Base-by-base conservation (phyloP, 1,140 invertebrate genomes). In the Grapholita molesta region DNA sequence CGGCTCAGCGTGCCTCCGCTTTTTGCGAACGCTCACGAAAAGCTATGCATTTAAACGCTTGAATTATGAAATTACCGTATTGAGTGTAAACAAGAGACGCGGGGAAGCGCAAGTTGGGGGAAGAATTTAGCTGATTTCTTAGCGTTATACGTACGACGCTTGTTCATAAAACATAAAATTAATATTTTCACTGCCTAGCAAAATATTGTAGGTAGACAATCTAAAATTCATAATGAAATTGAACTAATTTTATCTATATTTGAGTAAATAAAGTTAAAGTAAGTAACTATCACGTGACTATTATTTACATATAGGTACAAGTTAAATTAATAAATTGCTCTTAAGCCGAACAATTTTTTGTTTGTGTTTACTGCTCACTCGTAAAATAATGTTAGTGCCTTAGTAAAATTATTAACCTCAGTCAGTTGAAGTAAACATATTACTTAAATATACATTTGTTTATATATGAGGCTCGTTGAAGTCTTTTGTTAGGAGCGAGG, bases 11-110 rank as follows among this genome's bases (percentile, higher is more conserved):
- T 84, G 82, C 77, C 85, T 84, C 77, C 73, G 82, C 74, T 91
- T 91, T 91, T 89, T 89, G 77, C 74, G 72, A 81, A 74, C 84
- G 77, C 85, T 89, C 85, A 88, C 88, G 82, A 86, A 91, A 88
- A 89, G 86, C 86, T 90, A 91, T 91, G 89, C 89, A 89, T 89
- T 91, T 91, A 90, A 91, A 89, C 89, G 89, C 86, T 84, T 89
- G 81, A 89, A 91, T 91, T 91, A 90, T 91, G 87, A 91, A 90
- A 91, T 91, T 91, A 88, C 83, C 85, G 86, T 88, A 89, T 90
- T 82, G 84, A 91, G 85, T 82, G 83, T 84, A 88, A 85, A 86
- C 76, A 86, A 75, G 72, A 76, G 76, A 64, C 61, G 69, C 68
- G 71, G 71, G 52, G 65, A 66, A 69, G 72, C 66, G 35, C 33